These are phyloP conservation scores for Nannoperca australis DNA, from an alignment of 2,797 vertebrate genomes.

Conservation along the genomic window DNA sequence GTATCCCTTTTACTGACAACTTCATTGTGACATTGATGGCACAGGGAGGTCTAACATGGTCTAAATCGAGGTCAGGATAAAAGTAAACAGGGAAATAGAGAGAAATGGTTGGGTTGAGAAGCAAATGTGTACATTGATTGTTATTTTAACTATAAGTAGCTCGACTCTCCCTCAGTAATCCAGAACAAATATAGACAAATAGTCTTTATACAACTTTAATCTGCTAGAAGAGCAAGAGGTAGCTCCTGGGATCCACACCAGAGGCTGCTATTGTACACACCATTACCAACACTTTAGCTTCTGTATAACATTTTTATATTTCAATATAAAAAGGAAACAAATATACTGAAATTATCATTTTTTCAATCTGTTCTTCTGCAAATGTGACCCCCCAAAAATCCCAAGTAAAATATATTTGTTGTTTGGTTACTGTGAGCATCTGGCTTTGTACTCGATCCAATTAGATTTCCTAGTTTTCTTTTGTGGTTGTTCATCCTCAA, in stretches of 20 bases:
- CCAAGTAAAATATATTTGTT: not conserved
- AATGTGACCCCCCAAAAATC: not conserved
- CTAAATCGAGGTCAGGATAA: not conserved
- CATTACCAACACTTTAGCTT: not conserved
- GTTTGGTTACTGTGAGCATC: not conserved
- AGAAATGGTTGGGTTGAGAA: too few species aligned
- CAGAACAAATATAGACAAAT: not conserved
- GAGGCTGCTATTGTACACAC: conserved; percentile 38
- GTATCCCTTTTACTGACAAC: too few species aligned
- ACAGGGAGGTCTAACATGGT: not conserved
- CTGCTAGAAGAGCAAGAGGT: not conserved
- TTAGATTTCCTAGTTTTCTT: conserved; percentile 3
- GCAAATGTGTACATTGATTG: not conserved
- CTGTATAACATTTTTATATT: not conserved
- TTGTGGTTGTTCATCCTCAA: conserved; percentile 15
- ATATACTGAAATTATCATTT: not conserved
- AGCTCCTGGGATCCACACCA: conserved; percentile 31
- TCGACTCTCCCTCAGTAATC: fast-evolving
- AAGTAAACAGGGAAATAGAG: not conserved
- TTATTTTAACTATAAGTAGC: not conserved
- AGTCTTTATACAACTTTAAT: not conserved
- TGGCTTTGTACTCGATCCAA: not conserved
- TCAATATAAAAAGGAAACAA: not conserved
- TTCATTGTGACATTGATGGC: too few species aligned
- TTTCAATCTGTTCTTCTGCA: not conserved